Evolutionary conservation across 1,140 invertebrate species (phyloP).

Genomic region (Liolophura sinensis): DNA sequence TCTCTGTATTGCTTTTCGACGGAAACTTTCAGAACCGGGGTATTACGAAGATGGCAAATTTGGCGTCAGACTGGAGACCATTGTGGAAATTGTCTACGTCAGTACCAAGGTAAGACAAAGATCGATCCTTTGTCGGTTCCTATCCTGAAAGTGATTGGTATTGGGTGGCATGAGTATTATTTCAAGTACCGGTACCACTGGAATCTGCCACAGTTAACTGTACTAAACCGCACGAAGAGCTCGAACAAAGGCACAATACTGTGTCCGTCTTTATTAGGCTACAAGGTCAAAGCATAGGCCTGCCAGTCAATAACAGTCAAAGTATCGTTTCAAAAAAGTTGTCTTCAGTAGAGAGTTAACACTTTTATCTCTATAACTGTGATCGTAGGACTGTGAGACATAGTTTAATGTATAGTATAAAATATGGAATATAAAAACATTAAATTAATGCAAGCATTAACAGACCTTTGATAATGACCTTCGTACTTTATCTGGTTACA

Average conservation of each 20-base stretch:
- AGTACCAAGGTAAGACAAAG: constrained; percentile 34
- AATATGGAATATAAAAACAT: not conserved
- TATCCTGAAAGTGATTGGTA: no score
- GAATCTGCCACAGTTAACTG: no score
- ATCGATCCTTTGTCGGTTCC: no score
- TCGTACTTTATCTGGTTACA: not conserved
- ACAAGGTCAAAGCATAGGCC: not conserved
- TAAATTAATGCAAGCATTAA: not conserved
- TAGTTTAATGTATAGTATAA: not conserved
- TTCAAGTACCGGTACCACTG: no score
- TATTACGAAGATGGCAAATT: constrained; percentile 76
- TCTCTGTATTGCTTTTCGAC: no score
- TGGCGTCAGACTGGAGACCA: constrained; percentile 86
- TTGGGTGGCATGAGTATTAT: no score
- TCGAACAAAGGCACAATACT: not conserved
- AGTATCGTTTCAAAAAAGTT: not conserved
- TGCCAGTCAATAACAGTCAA: not conserved
- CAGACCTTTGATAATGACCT: not conserved
- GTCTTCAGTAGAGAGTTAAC: no score
- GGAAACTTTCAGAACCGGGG: constrained; percentile 61
- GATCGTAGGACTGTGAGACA: not conserved
- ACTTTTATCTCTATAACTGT: no score
- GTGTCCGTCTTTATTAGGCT: not conserved
- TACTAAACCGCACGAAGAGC: no score
- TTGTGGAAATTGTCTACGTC: constrained; percentile 70